Evolutionary conservation across 2,888 invertebrate genomes (phyloP).

Genomic region (Liodrosophila aerea): DNA sequence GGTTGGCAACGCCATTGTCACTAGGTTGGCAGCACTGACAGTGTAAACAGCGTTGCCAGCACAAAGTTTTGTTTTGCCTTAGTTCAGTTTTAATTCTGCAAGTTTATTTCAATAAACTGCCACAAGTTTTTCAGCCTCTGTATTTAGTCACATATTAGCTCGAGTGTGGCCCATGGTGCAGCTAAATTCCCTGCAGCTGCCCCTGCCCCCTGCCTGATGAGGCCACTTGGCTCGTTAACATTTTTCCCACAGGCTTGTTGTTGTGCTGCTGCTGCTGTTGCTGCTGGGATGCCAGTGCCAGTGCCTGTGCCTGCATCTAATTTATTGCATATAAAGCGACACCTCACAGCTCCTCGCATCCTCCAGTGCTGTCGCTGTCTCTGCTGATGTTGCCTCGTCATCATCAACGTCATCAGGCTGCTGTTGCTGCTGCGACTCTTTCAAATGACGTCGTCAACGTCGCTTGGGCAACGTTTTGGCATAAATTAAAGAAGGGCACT

Average conservation of each 20-base stretch:
- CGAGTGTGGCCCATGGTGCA: too few relatives aligned
- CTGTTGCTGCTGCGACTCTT: conserved; percentile 1
- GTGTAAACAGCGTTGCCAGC: too few relatives aligned
- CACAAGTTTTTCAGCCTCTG: too few relatives aligned
- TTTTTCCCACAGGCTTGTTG: conserved; percentile 58
- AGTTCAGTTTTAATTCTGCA: too few relatives aligned
- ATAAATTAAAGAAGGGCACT: conserved; percentile 71
- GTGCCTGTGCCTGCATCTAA: conserved; percentile 50
- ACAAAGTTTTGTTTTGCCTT: too few relatives aligned
- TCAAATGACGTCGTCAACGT: conserved; percentile 74
- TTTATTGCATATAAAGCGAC: conserved; percentile 74
- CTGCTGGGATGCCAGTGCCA: not conserved
- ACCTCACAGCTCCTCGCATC: conserved; percentile 46
- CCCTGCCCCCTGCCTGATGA: conserved; percentile 20
- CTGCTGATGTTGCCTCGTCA: conserved; percentile 19
- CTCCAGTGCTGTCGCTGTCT: conserved; percentile 10
- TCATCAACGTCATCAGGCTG: conserved; percentile 27
- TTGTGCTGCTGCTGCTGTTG: conserved; percentile 6
- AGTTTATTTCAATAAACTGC: too few relatives aligned
- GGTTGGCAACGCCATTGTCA: too few relatives aligned
- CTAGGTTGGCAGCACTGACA: too few relatives aligned
- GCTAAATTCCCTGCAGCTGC: not conserved
- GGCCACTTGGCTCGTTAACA: conserved; percentile 67
- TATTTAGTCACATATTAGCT: too few relatives aligned
- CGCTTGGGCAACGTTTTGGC: conserved; percentile 68